These are phyloP conservation scores for Prosopocoilus inquinatus DNA, from an alignment of 2,888 invertebrate species.

Conservation along the genomic window DNA sequence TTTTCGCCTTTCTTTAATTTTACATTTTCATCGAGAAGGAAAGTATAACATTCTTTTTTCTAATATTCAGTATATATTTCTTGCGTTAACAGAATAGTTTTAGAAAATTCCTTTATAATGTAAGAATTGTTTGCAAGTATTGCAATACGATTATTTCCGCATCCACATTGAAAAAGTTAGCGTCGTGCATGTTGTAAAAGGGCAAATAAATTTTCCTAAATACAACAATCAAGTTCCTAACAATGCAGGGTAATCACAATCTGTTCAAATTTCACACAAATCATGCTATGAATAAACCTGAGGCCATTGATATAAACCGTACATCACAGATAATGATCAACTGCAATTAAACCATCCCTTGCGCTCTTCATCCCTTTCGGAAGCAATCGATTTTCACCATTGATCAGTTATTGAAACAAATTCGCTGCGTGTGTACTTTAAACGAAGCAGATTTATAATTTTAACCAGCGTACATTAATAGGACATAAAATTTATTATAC, in stretches of 20 bases:
- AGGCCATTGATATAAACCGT: slow-evolving; percentile 41
- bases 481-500: too few relatives aligned
- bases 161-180: background rate
- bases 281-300: slow-evolving; percentile 39
- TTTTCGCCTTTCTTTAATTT: too few relatives aligned
- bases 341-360: slow-evolving; percentile 33
- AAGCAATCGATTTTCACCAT: background rate
- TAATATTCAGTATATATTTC: too few relatives aligned
- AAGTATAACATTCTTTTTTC: too few relatives aligned
- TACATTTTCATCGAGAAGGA: too few relatives aligned
- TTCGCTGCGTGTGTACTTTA: too few relatives aligned
- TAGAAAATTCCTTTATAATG: too few relatives aligned
- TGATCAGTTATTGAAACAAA: background rate
- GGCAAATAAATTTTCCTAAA: slow-evolving; percentile 35
- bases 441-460: too few relatives aligned
- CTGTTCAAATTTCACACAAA: slow-evolving; percentile 44
- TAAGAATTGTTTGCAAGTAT: too few relatives aligned
- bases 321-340: slow-evolving; percentile 40
- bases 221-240: slow-evolving; percentile 34
- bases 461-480: too few relatives aligned
- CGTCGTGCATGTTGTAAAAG: slow-evolving; percentile 28
- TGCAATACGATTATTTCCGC: too few relatives aligned
- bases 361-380: slow-evolving; percentile 2
- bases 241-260: slow-evolving; percentile 43
- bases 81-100: too few relatives aligned